Evolutionary conservation across 2,888 invertebrate species (phyloP), one percentile per base, ranked within the genome.

Genomic region (Eristalis tenax): DNA sequence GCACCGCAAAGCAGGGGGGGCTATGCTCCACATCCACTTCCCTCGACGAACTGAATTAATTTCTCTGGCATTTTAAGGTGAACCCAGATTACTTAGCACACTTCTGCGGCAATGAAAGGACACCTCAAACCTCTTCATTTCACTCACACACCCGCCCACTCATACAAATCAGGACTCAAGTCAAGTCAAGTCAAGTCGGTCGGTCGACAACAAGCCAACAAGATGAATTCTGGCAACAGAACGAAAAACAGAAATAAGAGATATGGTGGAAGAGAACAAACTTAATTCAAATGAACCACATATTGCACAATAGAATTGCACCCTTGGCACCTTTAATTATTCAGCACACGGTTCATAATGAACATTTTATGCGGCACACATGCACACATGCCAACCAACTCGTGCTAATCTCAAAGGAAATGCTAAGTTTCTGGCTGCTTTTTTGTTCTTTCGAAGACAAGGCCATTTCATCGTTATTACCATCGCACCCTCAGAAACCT

Each of bases 241-340:
- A 15, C 1, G 10, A 28, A 28, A 69, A 15, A 1, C 0, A 15
- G n/a, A 35, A 28, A 63, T 43, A 43, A 50, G 43, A 71, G 26
- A 40, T 23, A 35, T n/a, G 4, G 40, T 35, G 38, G 28, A 50
- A 50, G 40, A 22, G 32, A 76, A 74, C 78, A 70, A 70, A 69
- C 77, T 79, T 83, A 74, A 83, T 86, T 86, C 75, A 68, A 86
- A 83, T 75, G 79, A 86, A 68, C 74, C 75, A 75, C 86, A 78
- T 74, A 79, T 79, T 75, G 83, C 78, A 83, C 78, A 83, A 83
- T 78, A 68, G 79, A 86, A 83, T 82, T 83, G 83, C 83, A 82
- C 78, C 83, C 75, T 50, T 74, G 82, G 74, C 56, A 70, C 63
- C 56, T 74, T 86, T 86, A 82, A 86, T 86, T 86, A 86, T 86